Conservation (phyloP, 1,140 invertebrate species). For the Hyles euphorbiae region DNA sequence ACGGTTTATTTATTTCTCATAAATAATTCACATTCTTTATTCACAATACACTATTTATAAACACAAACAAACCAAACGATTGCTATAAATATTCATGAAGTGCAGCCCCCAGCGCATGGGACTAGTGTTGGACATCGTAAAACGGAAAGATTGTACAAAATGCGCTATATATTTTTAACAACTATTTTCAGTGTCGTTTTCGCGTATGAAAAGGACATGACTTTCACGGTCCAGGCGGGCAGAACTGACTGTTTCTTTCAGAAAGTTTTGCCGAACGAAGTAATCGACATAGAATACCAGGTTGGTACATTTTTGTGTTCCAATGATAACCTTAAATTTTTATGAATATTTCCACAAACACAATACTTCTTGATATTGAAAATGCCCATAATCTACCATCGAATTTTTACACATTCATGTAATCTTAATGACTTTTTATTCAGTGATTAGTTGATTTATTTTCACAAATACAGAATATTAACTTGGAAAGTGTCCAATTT, state of each 20-base stretch:
- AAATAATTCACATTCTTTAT: conserved; percentile 7
- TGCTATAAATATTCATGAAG: conserved; percentile 24
- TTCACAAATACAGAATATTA: too few species aligned
- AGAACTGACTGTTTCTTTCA: conserved; percentile 84
- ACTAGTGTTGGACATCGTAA: not conserved
- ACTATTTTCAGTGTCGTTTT: conserved; percentile 54
- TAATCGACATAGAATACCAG: conserved; percentile 86
- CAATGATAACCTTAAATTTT: too few species aligned
- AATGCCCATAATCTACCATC: too few species aligned
- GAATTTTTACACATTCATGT: too few species aligned
- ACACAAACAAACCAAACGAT: conserved; percentile 14
- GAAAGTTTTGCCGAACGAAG: conserved; percentile 75
- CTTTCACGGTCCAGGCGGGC: conserved; percentile 81
- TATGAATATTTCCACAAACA: too few species aligned
- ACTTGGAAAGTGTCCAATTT: too few species aligned
- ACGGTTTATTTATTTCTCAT: conserved; percentile 8
- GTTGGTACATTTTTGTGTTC: conserved; percentile 47
- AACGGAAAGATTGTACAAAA: conserved; percentile 19
- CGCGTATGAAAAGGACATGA: conserved; percentile 80
- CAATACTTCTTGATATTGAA: too few species aligned
- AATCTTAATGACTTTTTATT: too few species aligned
- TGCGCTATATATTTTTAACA: conserved; percentile 52
- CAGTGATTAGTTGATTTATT: too few species aligned
- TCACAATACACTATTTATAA: conserved; percentile 24
- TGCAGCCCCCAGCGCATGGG: not conserved